Evolutionary conservation across 2,888 invertebrate genomes (phyloP), one percentile per base, ranked within the genome.

Genomic region (Leptopilina syphax): DNA sequence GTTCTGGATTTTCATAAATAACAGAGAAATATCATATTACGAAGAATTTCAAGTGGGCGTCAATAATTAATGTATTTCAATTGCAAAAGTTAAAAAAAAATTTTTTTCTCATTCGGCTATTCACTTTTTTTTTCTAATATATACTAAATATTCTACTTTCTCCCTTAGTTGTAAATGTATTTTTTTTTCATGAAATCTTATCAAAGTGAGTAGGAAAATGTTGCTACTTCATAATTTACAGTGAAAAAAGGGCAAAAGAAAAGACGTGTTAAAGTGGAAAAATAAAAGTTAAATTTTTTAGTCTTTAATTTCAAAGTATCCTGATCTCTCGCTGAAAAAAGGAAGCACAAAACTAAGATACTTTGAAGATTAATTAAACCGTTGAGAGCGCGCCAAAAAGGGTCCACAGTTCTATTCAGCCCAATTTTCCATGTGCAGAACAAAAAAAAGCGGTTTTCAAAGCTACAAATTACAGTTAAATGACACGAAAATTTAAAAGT

Each of bases 321-420:
- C 13, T 2, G n/a, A 5, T 13, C 57, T 57, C 47, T 47, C 1
- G 47, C 8, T 6, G 8, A 7, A 47, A 47, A n/a, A 57, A 60
- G 18, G 18, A 60, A 60, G 18, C 0, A 18, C 5, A 18, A 18
- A 60, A 18, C 18, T 60, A 18, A 60, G 60, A 60, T 8, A 13
- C 60, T 60, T 60, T 60, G 7, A 60, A 60, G 60, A 60, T 60
- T 60, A 60, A 60, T 60, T 60, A 60, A 60, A 60, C 18, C 60
- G 60, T 60, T 6, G 41, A 41, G 41, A 41, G 18, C n/a, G 60
- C 3, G 60, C 13, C 60, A 1, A 60, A 60, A 60, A 60, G 18
- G 60, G 18, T 60, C 60, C 18, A 18, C n/a, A 60, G 60, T 60
- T 18, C 60, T 7, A 60, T 60, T 60, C n/a, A 60, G 24, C 60